These are phyloP conservation scores for Cirrhinus molitorella DNA, from an alignment of 2,797 vertebrate species.

Conservation along the genomic window DNA sequence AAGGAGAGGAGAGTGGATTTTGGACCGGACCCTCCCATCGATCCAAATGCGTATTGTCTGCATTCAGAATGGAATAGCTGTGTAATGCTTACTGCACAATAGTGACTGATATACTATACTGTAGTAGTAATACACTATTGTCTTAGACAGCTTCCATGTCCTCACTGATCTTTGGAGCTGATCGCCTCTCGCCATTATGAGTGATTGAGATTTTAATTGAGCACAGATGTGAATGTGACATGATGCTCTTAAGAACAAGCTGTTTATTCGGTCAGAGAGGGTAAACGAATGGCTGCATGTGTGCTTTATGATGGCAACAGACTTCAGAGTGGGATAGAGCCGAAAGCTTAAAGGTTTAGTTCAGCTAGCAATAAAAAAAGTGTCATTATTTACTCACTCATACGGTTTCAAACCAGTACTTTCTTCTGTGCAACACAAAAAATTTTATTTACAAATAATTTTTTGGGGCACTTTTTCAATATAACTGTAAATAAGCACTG, in stretches of 20 bases:
- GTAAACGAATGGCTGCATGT: not conserved
- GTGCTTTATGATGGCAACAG: constrained; percentile 12
- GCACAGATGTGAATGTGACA: constrained; percentile 53
- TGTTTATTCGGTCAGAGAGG: constrained; percentile 24
- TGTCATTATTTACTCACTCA: not conserved
- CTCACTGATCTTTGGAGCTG: constrained; percentile 39
- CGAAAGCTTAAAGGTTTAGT: not conserved
- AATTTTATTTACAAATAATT: not conserved
- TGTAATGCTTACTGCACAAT: no score
- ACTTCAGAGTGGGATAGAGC: not conserved
- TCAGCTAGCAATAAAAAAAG: not conserved
- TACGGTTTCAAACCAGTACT: not conserved
- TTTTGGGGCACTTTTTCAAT: not conserved
- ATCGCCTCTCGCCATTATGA: constrained; percentile 42
- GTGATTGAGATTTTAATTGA: constrained; percentile 58
- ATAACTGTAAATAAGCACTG: not conserved
- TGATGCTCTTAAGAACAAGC: constrained; percentile 21
- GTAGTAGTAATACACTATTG: not conserved
- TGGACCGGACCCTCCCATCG: constrained; percentile 36
- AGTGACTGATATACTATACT: no score
- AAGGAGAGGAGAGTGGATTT: constrained; percentile 41
- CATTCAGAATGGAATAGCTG: not conserved
- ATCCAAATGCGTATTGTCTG: not conserved
- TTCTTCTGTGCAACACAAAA: not conserved
- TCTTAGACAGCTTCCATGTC: constrained; percentile 16